Base-by-base conservation (phyloP, 2,888 invertebrate genomes). In the Atrina japonica region DNA sequence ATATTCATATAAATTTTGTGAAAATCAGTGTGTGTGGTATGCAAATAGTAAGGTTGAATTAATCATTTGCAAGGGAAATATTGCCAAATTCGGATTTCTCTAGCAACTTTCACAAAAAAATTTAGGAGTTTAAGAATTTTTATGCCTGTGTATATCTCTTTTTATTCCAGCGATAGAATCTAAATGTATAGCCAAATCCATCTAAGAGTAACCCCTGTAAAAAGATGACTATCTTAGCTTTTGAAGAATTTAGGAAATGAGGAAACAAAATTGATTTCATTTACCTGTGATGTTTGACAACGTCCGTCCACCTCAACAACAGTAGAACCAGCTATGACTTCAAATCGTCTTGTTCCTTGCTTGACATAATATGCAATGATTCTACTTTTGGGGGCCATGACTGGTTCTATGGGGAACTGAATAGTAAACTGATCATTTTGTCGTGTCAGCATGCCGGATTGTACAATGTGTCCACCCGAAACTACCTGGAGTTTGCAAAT, bases 201-300 rank as follows among this genome's bases (percentile, higher is more conserved):
- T 35, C 11, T 35, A 7, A 35, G 5, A 35, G 35, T 11, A 11
- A 35, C 5, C 35, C 35, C 5, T 7, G 35, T 35, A 18, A 49
- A 16, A 49, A 49, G 11, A 23, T 7, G 6, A 49, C 49, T 14
- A 49, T n/a, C n/a, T n/a, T n/a, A n/a, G n/a, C n/a, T n/a, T n/a
- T n/a, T n/a, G n/a, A n/a, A n/a, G n/a, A n/a, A n/a, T n/a, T n/a
- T n/a, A n/a, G n/a, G n/a, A n/a, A n/a, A n/a, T n/a, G n/a, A 1
- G 16, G 43, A n/a, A n/a, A n/a, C n/a, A n/a, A n/a, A n/a, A n/a
- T n/a, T n/a, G n/a, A n/a, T n/a, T n/a, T n/a, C n/a, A 16, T n/a
- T 40, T 67, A 67, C 67, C 47, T 68, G 45, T 25, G 30, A 14
- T n/a, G 29, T 41, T 30, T 63, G 23, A 61, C 61, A 68, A n/a